These are phyloP conservation scores for Rhopalosiphum maidis DNA, from an alignment of 1,140 invertebrate genomes.

Conservation along the genomic window DNA sequence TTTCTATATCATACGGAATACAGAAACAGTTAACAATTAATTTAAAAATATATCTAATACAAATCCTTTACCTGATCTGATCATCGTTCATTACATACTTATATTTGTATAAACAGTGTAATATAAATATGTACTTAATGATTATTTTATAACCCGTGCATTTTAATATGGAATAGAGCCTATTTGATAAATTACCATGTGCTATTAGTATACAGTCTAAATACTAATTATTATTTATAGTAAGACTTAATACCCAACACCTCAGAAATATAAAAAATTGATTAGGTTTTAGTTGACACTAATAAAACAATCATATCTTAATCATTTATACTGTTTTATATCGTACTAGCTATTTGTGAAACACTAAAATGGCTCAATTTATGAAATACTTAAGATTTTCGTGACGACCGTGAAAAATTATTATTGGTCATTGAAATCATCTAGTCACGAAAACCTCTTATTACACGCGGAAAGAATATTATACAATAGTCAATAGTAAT, in stretches of 20 bases:
- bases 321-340: not conserved
- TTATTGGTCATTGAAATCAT: constrained; percentile 31
- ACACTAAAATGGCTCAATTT: constrained; percentile 6
- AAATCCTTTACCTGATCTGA: not conserved
- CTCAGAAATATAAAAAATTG: not conserved
- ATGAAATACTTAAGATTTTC: constrained; percentile 12
- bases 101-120: not conserved
- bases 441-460: not conserved
- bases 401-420: not conserved
- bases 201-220: not conserved
- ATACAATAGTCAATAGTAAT: not conserved
- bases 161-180: not conserved
- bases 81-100: not conserved
- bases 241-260: not conserved
- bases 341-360: not conserved
- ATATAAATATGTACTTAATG: not conserved
- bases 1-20: not conserved
- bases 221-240: not conserved
- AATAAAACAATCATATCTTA: not conserved
- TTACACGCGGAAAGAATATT: not conserved
- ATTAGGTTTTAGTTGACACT: not conserved
- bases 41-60: not conserved
- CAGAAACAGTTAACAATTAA: not conserved
- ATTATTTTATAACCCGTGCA: not conserved
- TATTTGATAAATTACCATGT: not conserved